These are phyloP conservation scores for Papilio elwesi DNA, from an alignment of 2,888 invertebrate genomes.

Conservation along the genomic window DNA sequence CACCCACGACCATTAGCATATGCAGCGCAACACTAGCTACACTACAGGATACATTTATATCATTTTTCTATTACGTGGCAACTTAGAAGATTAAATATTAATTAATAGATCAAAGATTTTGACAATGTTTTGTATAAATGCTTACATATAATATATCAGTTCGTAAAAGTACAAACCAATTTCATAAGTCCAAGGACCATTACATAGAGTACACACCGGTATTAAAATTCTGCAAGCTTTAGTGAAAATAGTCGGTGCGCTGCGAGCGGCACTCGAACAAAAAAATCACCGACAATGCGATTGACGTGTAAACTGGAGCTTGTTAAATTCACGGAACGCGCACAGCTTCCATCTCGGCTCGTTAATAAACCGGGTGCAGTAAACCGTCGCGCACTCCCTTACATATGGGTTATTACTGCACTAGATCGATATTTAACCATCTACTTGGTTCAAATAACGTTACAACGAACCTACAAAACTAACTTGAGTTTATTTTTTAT, in stretches of 20 bases:
- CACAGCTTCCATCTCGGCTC: slow-evolving; percentile 19
- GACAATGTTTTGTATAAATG: too few relatives aligned
- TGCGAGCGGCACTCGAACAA: neutral
- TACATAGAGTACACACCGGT: too few relatives aligned
- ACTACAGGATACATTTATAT: neutral
- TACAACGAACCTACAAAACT: too few relatives aligned
- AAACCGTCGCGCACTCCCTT: slow-evolving; percentile 25
- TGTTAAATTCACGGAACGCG: slow-evolving; percentile 28
- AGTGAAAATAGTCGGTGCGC: too few relatives aligned
- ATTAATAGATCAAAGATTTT: too few relatives aligned
- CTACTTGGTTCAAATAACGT: slow-evolving; percentile 3
- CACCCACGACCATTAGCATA: slow-evolving; percentile 35
- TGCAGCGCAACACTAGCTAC: neutral
- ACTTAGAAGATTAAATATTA: too few relatives aligned
- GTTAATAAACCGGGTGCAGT: slow-evolving; percentile 28
- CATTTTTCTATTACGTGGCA: neutral
- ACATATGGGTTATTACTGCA: slow-evolving; percentile 18
- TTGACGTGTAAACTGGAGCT: slow-evolving; percentile 28
- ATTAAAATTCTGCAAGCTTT: too few relatives aligned
- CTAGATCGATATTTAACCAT: slow-evolving; percentile 1
- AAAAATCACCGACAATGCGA: slow-evolving; percentile 18
- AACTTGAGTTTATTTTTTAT: too few relatives aligned
- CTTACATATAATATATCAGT: too few relatives aligned
- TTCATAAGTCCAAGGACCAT: too few relatives aligned
- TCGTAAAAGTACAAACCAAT: too few relatives aligned